Evolutionary conservation across 2,113 vertebrate species (phyloP).

Genomic region (Ageneiosus marmoratus): DNA sequence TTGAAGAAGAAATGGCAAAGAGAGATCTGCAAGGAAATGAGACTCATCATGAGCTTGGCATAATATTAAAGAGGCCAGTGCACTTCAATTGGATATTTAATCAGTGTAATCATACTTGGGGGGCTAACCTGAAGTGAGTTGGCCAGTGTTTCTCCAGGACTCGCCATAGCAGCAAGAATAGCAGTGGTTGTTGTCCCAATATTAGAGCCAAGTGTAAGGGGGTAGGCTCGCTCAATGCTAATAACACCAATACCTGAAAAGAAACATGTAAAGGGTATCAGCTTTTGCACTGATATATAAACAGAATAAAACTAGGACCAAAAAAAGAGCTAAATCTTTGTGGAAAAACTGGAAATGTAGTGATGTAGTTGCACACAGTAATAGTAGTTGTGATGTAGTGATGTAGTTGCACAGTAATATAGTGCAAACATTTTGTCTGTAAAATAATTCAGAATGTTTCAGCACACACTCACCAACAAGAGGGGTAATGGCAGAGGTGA

Average conservation of each 20-base stretch:
- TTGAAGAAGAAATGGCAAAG: slow-evolving; percentile 99
- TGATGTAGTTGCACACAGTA: too few species aligned
- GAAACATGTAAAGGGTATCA: not conserved
- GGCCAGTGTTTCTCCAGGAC: slow-evolving; percentile 81
- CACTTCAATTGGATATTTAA: not conserved
- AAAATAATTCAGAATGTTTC: not conserved
- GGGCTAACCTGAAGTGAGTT: slow-evolving; percentile 86
- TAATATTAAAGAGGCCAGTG: not conserved
- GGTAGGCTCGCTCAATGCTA: slow-evolving; percentile 90
- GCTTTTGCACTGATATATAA: not conserved
- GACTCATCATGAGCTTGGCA: not conserved
- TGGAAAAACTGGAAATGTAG: too few species aligned
- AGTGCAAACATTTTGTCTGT: not conserved
- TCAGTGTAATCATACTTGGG: not conserved
- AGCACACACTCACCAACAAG: slow-evolving; percentile 84
- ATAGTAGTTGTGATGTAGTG: too few species aligned
- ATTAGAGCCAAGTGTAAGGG: slow-evolving; percentile 92
- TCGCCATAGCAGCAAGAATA: slow-evolving; percentile 90
- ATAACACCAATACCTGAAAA: slow-evolving; percentile 89
- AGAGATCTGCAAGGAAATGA: slow-evolving; percentile 80
- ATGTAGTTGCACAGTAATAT: too few species aligned
- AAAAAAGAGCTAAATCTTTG: not conserved
- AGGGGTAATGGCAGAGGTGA: slow-evolving; percentile 94
- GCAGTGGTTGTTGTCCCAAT: slow-evolving; percentile 97
- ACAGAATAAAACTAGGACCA: not conserved